Evolutionary conservation across 1,140 invertebrate species (phyloP).

Genomic region (Ptiloglossa arizonensis): DNA sequence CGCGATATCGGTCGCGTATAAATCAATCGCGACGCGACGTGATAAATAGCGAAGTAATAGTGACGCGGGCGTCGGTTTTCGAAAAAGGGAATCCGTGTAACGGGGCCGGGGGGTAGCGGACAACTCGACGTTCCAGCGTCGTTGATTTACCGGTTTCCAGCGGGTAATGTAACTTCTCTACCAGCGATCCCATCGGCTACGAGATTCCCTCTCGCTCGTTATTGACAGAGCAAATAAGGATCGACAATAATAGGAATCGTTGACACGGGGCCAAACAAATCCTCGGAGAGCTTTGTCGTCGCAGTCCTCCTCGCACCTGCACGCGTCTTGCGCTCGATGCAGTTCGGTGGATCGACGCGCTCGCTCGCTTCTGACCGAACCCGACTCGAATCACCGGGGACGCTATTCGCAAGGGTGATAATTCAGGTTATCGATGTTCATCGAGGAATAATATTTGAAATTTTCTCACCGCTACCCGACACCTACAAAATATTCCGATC

Average conservation of each 20-base stretch:
- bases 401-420: neutral
- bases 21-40: conserved; percentile 23
- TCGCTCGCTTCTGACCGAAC: neutral
- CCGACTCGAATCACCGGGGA: neutral
- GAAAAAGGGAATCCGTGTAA: conserved; percentile 9
- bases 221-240: conserved; percentile 62
- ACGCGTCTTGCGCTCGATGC: too few relatives aligned
- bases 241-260: conserved; percentile 59
- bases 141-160: too few relatives aligned
- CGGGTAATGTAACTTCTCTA: too few relatives aligned
- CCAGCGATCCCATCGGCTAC: too few relatives aligned
- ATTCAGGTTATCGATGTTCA: too few relatives aligned
- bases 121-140: neutral
- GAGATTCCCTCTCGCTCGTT: conserved; percentile 26
- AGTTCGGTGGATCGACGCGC: too few relatives aligned
- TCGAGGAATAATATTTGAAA: too few relatives aligned
- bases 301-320: too few relatives aligned
- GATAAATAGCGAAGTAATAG: conserved; percentile 40
- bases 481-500: too few relatives aligned
- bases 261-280: conserved; percentile 37
- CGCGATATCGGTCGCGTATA: conserved; percentile 12
- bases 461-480: too few relatives aligned
- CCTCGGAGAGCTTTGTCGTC: too few relatives aligned
- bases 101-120: too few relatives aligned
- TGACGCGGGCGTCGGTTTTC: neutral